phyloP scores from a whole-genome alignment of 2,888 invertebrate species.

The Pediacus dermestoides region DNA sequence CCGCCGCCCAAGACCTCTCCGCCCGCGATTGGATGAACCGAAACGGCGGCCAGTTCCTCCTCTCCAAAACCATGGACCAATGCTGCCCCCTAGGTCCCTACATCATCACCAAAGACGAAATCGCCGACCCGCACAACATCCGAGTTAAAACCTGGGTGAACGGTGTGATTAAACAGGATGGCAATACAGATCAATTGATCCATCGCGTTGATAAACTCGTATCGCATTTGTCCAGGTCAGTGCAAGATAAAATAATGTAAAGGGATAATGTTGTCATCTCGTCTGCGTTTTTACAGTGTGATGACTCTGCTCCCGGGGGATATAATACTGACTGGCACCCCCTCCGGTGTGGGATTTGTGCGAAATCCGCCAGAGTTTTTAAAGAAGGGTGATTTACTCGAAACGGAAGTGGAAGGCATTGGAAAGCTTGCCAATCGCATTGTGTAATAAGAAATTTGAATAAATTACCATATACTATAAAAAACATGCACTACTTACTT shows the following conservation, averaged over 20 bases:
- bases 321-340: slow-evolving; percentile 82
- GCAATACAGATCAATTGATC: slow-evolving; percentile 72
- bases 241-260: slow-evolving; percentile 37
- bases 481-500: no score
- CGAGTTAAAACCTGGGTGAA: slow-evolving; percentile 70
- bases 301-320: slow-evolving; percentile 82
- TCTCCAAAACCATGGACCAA: slow-evolving; percentile 77
- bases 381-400: slow-evolving; percentile 71
- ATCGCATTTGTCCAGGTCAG: slow-evolving; percentile 66
- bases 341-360: slow-evolving; percentile 66
- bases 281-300: slow-evolving; percentile 62
- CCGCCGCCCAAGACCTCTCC: slow-evolving; percentile 78
- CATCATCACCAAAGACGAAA: slow-evolving; percentile 69
- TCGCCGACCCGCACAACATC: slow-evolving; percentile 67
- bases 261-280: slow-evolving; percentile 2
- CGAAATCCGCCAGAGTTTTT: slow-evolving; percentile 72
- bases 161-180: slow-evolving; percentile 69
- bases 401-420: slow-evolving; percentile 65
- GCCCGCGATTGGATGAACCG: slow-evolving; percentile 81
- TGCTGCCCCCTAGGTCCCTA: slow-evolving; percentile 84
- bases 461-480: slow-evolving; percentile 1
- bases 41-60: slow-evolving; percentile 60
- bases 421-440: slow-evolving; percentile 62
- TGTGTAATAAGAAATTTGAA: slow-evolving; percentile 46
- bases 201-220: slow-evolving; percentile 73